Base-by-base conservation (phyloP, 2,888 invertebrate species). In the Drosophila nigritarsus region DNA sequence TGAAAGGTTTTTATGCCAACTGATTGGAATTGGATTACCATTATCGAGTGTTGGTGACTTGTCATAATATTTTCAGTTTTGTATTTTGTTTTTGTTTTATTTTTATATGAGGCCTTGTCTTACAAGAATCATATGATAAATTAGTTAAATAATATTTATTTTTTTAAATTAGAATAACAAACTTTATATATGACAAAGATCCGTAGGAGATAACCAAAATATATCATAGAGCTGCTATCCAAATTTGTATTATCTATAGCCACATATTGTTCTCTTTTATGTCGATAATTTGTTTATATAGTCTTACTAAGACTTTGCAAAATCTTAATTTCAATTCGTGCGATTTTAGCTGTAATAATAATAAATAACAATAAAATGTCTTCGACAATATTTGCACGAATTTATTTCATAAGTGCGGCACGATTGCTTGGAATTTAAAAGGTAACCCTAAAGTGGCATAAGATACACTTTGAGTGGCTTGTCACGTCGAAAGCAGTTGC, bases 401-500 rank as follows among this genome's bases (percentile, higher is more conserved):
- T 59, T 20, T 20, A 20, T 76, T 59, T 76, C 32, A 45, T n/a
- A 60, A 51, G 29, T 9, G 45, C 59, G 58, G 24, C 75, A 61
- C 56, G 59, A 67, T 59, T 45, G 30, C 15, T 45, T 32, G 15
- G 18, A 36, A 30, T 30, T 30, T 30, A 30, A 8, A 20, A 38
- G 24, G 9, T 18, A 24, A 34, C 6, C 18, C 32, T 2, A 54
- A 63, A 59, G n/a, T 40, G 48, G 63, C 61, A 55, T 50, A 50
- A 54, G 49, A 51, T 68, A 34, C 59, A 56, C 75, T 82, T 82
- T 71, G n/a, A 27, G 38, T 42, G 18, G 36, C 53, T 54, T 20
- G 65, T 69, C 83, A 83, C 88, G 86, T 87, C 56, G 38, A 36
- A 63, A 56, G 53, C 32, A 32, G 29, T 71, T 68, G 51, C 48